Evolutionary conservation across 2,888 invertebrate genomes (phyloP), one percentile per base, ranked within the genome.

Genomic region (Ectemnius lituratus): DNA sequence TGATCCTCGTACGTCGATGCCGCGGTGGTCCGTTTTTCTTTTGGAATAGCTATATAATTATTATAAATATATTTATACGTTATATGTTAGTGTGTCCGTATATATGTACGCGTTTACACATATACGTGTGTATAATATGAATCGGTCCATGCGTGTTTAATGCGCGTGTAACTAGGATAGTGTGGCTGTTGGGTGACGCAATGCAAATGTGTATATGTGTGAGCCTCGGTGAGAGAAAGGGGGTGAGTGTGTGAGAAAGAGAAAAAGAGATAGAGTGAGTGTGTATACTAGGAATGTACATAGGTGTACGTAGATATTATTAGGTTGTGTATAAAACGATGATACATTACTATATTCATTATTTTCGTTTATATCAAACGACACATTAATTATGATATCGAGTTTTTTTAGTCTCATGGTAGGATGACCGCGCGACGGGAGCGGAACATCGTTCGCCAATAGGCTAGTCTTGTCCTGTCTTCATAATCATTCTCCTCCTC

Each of bases 311-410:
- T 88, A 89, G 85, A 89, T 88, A 88, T 88, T 88, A 85, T 88
- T 87, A 88, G 84, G 84, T 90, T 89, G 88, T 90, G 90, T 90
- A 90, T 90, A 90, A 90, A 90, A 90, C 89, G 88, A 90, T 90
- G 88, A 90, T 90, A 90, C 89, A 88, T 88, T 37, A 88, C 88
- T 89, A 88, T 85, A 84, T 79, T 87, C 84, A 78, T 88, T 86
- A 88, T 79, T 37, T 37, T 88, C 87, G 83, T 88, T 89, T 88
- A 89, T 90, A 90, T 88, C 86, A 90, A 90, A 90, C 89, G 88
- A 89, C 90, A 90, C 88, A 89, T 88, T 37, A 89, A 87, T 90
- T 89, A 90, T 90, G 90, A 90, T 90, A 90, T 90, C 88, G 86
- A 89, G 37, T 37, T 88, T 86, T 82, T 78, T 87, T 89, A 90